Base-by-base conservation (phyloP, 2,888 invertebrate genomes). In the Electrophaes corylata region DNA sequence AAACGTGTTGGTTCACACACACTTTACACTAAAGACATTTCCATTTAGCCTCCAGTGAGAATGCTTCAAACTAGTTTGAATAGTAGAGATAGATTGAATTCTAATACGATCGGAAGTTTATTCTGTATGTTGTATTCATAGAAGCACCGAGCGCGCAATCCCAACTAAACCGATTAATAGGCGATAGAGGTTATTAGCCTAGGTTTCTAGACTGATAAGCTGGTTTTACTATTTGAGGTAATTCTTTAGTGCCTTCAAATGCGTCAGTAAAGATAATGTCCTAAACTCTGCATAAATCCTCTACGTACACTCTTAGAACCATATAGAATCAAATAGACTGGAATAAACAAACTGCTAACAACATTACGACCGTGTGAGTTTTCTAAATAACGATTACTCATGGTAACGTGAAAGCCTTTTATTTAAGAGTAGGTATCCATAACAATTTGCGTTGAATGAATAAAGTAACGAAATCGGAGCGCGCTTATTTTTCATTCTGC, bases 401-500 rank as follows among this genome's bases (percentile, higher is more conserved):
- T 62, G 58, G 57, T 66, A 69, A 66, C 67, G 65, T 23, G 40
- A 45, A 44, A 64, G 66, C 61, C 60, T 64, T 67, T 63, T 69
- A 75, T 73, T 73, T 69, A 73, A 72, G 64, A 73, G 73, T n/a
- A n/a, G n/a, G n/a, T 73, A 72, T 70, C 74, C 76, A 73, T 68
- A 65, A 75, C 74, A 76, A 79, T 84, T 81, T 79, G 73, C 72
- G 67, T 66, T 71, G 75, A 76, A 79, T 84, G 77, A 81, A 74
- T 82, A 80, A 78, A 75, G 72, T 66, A 71, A 72, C 63, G 88
- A 84, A 88, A 88, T 76, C 76, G 75, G 86, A 90, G 83, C 77
- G 78, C 70, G 73, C 65, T 69, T 75, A 87, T 90, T 89, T 88
- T 89, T 90, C 89, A 88, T 77, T 75, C 76, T 76, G 83, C 88